phyloP scores from a whole-genome alignment of 2,113 vertebrate genomes.

The Anarhynchus alexandrinus region DNA sequence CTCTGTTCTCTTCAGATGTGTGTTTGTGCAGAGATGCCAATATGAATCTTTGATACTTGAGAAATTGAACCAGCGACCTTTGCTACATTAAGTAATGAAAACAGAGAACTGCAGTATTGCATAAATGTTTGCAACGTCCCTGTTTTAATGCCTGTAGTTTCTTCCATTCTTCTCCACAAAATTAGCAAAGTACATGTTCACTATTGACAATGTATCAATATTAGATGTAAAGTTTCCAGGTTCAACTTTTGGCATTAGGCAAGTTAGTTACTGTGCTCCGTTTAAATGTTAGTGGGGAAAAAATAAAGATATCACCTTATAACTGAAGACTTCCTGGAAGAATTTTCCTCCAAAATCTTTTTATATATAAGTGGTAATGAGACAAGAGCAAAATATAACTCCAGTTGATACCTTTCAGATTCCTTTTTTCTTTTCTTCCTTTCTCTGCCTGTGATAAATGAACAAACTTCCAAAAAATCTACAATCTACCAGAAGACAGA shows the following conservation, averaged over 20 bases:
- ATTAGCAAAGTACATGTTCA: neutral
- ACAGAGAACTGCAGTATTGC: neutral
- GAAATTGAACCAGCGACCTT: neutral
- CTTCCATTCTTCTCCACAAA: neutral
- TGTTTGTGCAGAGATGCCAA: neutral
- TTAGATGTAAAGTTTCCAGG: neutral
- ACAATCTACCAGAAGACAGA: neutral
- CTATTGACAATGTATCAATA: neutral
- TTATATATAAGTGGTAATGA: neutral
- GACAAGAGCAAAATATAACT: neutral
- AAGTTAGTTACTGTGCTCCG: neutral
- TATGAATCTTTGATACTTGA: neutral
- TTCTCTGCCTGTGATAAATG: neutral
- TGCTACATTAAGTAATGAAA: neutral
- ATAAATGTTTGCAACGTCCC: neutral
- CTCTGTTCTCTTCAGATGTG: neutral
- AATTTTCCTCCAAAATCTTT: neutral
- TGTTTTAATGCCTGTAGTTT: neutral
- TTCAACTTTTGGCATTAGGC: neutral
- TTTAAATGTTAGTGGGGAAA: neutral
- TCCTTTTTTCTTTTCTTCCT: neutral
- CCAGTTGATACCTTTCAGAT: neutral
- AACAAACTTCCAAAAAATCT: neutral
- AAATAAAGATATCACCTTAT: neutral
- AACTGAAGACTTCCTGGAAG: neutral